Evolutionary conservation across 2,113 vertebrate genomes (phyloP).

Genomic region (Tragelaphus buxtoni): DNA sequence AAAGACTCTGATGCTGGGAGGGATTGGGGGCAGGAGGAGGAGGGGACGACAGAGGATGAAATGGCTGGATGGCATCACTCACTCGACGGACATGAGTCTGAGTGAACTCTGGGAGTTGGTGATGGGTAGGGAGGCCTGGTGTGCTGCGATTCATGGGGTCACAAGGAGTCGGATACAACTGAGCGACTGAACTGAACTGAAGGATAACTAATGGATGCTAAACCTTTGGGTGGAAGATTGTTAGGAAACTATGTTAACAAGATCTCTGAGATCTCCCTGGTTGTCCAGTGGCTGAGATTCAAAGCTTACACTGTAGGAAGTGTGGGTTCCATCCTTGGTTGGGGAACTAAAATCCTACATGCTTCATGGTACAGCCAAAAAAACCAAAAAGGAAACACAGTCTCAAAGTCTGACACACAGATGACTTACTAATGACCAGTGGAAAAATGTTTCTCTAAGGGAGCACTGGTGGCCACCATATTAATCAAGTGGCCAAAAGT

Average conservation of each 20-base stretch:
- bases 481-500: background rate
- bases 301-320: background rate
- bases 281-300: background rate
- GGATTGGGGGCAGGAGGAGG: too few species aligned
- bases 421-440: background rate
- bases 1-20: too few species aligned
- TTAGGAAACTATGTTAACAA: background rate
- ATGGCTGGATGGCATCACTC: too few species aligned
- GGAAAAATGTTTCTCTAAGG: background rate
- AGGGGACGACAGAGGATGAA: too few species aligned
- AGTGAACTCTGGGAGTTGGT: too few species aligned
- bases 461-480: background rate
- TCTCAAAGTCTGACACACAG: background rate
- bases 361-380: background rate
- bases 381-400: background rate
- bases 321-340: background rate
- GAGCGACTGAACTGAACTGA: too few species aligned
- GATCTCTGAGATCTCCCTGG: background rate
- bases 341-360: background rate
- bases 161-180: too few species aligned
- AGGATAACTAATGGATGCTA: background rate
- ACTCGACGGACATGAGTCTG: too few species aligned
- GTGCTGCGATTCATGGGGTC: too few species aligned
- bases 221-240: background rate
- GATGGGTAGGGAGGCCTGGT: too few species aligned